These are phyloP conservation scores for Metopia argyrocephala DNA, from an alignment of 2,888 invertebrate genomes.

Conservation along the genomic window DNA sequence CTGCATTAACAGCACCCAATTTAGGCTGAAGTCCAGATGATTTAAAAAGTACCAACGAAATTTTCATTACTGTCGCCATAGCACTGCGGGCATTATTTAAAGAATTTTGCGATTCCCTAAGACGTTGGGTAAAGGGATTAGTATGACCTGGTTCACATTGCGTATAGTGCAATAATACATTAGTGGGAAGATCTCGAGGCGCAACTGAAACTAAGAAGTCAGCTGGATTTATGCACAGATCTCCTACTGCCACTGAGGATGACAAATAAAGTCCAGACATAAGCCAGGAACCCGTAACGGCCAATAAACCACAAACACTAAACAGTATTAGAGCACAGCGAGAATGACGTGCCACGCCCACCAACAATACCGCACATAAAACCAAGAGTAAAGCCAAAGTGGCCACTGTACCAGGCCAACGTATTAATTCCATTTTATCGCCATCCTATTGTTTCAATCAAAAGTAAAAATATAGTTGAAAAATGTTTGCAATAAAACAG, in stretches of 20 bases:
- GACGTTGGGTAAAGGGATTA: conserved; percentile 89
- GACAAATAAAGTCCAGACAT: conserved; percentile 92
- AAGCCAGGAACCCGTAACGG: conserved; percentile 92
- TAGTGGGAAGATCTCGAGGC: conserved; percentile 81
- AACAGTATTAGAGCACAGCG: conserved; percentile 93
- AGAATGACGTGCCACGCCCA: conserved; percentile 93
- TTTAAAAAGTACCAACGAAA: conserved; percentile 78
- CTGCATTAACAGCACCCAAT: conserved; percentile 87
- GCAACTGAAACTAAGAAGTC: conserved; percentile 86
- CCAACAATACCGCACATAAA: conserved; percentile 91
- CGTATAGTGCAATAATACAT: conserved; percentile 87
- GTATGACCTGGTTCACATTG: conserved; percentile 89
- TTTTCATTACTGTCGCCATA: conserved; percentile 78
- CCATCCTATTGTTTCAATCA: conserved; percentile 79
- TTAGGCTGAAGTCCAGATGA: conserved; percentile 84
- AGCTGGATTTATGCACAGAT: conserved; percentile 91
- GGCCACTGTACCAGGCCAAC: conserved; percentile 95
- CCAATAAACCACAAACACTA: conserved; percentile 91
- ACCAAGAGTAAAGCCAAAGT: conserved; percentile 91
- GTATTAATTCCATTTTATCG: conserved; percentile 86
- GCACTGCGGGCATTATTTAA: conserved; percentile 80
- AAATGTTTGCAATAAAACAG: neutral
- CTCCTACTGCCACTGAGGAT: conserved; percentile 90
- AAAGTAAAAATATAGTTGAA: neutral
- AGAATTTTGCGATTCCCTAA: conserved; percentile 88